Percentiles rank a stretch among this genome's conserved stretches.
These are phyloP conservation scores for Colletes collaris DNA, from an alignment of 2,888 invertebrate species.

Conservation along the genomic window DNA sequence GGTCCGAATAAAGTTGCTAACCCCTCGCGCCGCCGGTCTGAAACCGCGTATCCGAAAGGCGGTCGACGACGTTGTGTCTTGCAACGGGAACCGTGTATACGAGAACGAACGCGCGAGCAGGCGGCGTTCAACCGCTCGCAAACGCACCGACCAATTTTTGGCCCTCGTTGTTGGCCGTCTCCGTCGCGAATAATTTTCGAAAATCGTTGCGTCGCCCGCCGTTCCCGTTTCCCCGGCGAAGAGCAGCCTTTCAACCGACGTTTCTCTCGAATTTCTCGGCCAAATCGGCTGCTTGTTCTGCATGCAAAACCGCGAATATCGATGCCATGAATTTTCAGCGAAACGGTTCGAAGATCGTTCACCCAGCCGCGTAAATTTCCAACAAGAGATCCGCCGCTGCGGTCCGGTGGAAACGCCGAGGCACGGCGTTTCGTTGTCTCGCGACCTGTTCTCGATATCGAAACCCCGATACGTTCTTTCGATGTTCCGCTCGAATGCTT, in stretches of 20 bases:
- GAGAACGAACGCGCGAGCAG: constrained; percentile 62
- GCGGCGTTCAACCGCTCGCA: constrained; percentile 3
- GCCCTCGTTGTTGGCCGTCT: constrained; percentile 29
- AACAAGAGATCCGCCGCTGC: constrained; percentile 25
- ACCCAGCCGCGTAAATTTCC: constrained; percentile 40
- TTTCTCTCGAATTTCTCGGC: constrained; percentile 29
- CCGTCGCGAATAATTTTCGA: constrained; percentile 58
- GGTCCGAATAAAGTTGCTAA: constrained; percentile 74
- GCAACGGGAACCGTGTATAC: constrained; percentile 61
- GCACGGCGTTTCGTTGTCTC: constrained; percentile 37
- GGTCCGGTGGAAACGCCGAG: not conserved
- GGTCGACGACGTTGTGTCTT: constrained; percentile 46
- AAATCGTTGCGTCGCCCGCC: constrained; percentile 53
- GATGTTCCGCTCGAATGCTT: too few relatives aligned
- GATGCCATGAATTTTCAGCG: constrained; percentile 62
- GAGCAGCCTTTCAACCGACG: not conserved
- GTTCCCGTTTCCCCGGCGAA: not conserved
- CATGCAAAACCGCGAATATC: constrained; percentile 64
- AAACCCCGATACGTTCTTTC: constrained; percentile 13
- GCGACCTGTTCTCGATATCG: constrained; percentile 10
- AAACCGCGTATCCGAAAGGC: constrained; percentile 54
- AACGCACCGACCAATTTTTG: constrained; percentile 42
- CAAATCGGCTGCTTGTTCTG: constrained; percentile 58
- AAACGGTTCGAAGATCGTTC: constrained; percentile 49
- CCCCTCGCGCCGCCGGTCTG: constrained; percentile 30